Evolutionary conservation across 2,888 invertebrate genomes (phyloP).

Genomic region (Calephelis perditalis): DNA sequence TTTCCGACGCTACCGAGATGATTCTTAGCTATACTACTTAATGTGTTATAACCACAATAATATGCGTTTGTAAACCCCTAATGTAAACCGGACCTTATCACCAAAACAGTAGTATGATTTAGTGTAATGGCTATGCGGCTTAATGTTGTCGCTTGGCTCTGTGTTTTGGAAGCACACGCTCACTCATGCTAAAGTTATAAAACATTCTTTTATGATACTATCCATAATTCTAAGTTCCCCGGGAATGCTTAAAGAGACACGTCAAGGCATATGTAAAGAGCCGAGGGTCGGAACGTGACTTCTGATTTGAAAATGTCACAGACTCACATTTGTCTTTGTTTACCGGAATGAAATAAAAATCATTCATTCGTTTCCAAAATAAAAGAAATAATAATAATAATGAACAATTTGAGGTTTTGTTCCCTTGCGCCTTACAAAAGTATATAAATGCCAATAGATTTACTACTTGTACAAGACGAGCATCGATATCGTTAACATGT

Average conservation of each 20-base stretch:
- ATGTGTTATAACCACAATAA: too few species aligned
- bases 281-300: constrained; percentile 14
- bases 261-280: constrained; percentile 5
- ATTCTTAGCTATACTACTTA: too few species aligned
- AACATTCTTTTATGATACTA: constrained; percentile 11
- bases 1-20: too few species aligned
- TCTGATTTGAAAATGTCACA: background rate
- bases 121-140: constrained; percentile 6
- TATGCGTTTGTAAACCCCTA: background rate
- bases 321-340: too few species aligned
- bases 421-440: too few species aligned
- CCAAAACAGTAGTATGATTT: constrained; percentile 8
- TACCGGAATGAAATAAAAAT: too few species aligned
- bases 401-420: too few species aligned
- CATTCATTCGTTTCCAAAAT: too few species aligned
- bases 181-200: constrained; percentile 9
- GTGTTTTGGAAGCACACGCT: constrained; percentile 6
- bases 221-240: constrained; percentile 9
- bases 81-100: background rate
- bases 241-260: constrained; percentile 2
- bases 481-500: too few species aligned
- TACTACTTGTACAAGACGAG: too few species aligned
- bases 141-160: constrained; percentile 10
- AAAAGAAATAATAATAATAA: too few species aligned
- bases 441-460: too few species aligned